Evolutionary conservation across 2,888 invertebrate genomes (phyloP), one percentile per base, ranked within the genome.

Genomic region (Drosophila engyochracea): DNA sequence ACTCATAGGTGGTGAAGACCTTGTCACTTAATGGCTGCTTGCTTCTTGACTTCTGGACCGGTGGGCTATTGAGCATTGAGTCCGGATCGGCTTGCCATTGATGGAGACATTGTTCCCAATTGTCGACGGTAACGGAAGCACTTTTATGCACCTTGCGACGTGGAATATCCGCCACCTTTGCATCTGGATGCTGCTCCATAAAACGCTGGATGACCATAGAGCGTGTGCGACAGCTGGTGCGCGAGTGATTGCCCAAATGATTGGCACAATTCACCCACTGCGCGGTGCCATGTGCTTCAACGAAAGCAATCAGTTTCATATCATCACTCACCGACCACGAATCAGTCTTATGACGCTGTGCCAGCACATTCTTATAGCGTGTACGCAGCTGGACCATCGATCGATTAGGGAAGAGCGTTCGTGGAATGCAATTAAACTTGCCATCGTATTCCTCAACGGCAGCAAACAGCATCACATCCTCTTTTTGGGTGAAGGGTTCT

Each of bases 321-420:
- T 97, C 96, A 78, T 96, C 96, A 28, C 94, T 94, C 2, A 94
- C 78, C 0, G 95, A 94, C 95, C 96, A 97, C 1, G 94, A 92
- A 51, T 95, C 94, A 37, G 93, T 93, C 62, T 92, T 87, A 33
- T 92, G 89, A 2, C 92, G 79, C 59, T 91, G 89, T 22, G 91
- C 81, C 37, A 94, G 88, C 25, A 96, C 93, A 39, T 95, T 94
- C 52, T 94, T 91, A 83, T 95, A 96, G 44, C 96, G 94, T 14
- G 94, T 93, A 39, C 95, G 94, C 12, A 96, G 92, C 87, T 97
- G 97, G 0, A 94, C 82, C 9, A 94, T 82, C 0, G 96, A 95
- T 31, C 97, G 94, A 30, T 95, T 94, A 0, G 96, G 95, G 74
- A 97, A 94, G 64, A 95, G 94, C 14, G 94, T 91, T 0, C 94